These are phyloP conservation scores for Lepisosteus osseus DNA, from an alignment of 2,113 vertebrate species.

Conservation along the genomic window DNA sequence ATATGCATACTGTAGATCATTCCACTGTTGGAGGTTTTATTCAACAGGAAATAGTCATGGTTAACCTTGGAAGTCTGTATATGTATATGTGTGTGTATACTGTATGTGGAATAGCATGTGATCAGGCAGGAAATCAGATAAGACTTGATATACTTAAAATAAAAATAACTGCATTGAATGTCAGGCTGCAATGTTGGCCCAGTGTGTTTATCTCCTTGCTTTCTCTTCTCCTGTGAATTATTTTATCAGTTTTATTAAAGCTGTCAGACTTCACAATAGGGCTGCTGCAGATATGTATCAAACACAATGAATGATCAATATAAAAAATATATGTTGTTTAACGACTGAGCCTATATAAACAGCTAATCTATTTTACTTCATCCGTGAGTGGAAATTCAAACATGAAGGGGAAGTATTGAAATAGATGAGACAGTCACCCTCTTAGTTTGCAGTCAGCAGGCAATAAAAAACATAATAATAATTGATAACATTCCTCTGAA, in stretches of 20 bases:
- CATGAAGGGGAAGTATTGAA: constrained; percentile 19
- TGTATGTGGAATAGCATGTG: not conserved
- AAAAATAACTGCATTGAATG: not conserved
- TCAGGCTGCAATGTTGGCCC: not conserved
- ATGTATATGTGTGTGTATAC: not conserved
- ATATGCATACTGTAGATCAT: no score
- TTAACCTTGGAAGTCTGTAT: not conserved
- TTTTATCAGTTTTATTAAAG: not conserved
- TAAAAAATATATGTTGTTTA: not conserved
- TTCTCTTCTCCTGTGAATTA: no score
- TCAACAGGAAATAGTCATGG: no score
- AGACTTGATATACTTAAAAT: not conserved
- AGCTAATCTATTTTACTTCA: constrained; percentile 19
- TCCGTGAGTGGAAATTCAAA: constrained; percentile 10
- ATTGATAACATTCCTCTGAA: constrained; percentile 34
- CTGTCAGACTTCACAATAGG: not conserved
- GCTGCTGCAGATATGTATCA: constrained; percentile 5
- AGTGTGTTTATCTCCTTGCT: no score
- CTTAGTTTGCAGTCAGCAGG: constrained; percentile 25
- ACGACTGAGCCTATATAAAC: not conserved
- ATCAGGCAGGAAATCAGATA: not conserved
- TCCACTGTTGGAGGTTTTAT: no score
- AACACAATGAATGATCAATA: constrained; percentile 6
- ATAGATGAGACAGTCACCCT: constrained; percentile 27
- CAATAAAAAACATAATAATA: constrained; percentile 27